phyloP scores from a whole-genome alignment of 2,797 vertebrate species.

The Leontopithecus rosalia region DNA sequence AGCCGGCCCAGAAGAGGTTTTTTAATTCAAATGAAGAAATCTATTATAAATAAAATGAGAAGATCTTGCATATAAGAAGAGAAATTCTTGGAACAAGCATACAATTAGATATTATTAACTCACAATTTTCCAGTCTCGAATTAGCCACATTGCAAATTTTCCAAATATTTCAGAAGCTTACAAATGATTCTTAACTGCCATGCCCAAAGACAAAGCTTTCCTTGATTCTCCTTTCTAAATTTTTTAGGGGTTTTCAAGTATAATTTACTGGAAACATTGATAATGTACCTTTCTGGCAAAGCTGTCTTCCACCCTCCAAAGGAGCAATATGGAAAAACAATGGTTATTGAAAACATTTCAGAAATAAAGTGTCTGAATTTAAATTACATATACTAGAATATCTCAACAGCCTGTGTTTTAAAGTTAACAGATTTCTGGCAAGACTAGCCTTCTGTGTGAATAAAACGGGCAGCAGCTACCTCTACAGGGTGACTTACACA shows the following conservation, averaged over 20 bases:
- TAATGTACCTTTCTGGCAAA: not conserved
- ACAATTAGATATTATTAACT: not conserved
- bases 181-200: not conserved
- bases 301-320: not conserved
- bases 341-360: constrained; percentile 26
- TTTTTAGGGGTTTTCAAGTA: not conserved
- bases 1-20: not conserved
- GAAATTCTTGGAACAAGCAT: not conserved
- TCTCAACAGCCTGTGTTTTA: not conserved
- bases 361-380: constrained; percentile 38
- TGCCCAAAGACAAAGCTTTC: not conserved
- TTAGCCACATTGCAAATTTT: not conserved
- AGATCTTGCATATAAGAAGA: not conserved
- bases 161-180: constrained; percentile 20
- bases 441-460: not conserved
- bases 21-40: not conserved
- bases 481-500: not conserved
- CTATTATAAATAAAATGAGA: constrained; percentile 27
- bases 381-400: not conserved
- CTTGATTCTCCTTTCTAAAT: not conserved
- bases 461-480: not conserved
- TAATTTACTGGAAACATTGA: not conserved
- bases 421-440: not conserved
- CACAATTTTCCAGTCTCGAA: constrained; percentile 2
- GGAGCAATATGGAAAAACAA: constrained; percentile 38